Evolutionary conservation across 2,113 vertebrate species (phyloP), one percentile per base, ranked within the genome.

Genomic region (Nothoprocta pentlandii): DNA sequence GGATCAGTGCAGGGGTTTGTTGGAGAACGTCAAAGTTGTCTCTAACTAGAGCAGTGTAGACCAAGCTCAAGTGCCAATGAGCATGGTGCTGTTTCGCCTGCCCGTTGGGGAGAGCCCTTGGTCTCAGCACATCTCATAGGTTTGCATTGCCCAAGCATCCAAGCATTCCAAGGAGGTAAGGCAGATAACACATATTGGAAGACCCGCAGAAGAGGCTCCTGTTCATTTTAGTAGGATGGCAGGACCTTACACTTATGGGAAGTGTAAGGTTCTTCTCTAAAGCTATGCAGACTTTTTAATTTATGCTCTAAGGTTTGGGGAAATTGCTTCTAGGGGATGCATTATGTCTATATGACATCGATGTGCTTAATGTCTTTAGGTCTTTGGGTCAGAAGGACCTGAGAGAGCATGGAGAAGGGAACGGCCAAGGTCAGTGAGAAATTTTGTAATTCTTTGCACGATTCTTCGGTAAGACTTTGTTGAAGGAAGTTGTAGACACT

Each of bases 91-190:
- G 47, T 30, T 54, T 56, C 0, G 0, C 2, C 1, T 4, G 12
- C 19, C 46, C 92, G 36, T 49, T 87, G 74, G 74, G 46, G 26
- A 2, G 2, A 94, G 51, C 3, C 79, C 46, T 47, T 16, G 39
- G 25, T 32, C 64, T 78, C 73, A 28, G 32, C 47, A 7, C 34
- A 19, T 4, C 28, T 34, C 15, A 28, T 7, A 7, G 4, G 13
- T 28, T 2, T 25, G 26, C 11, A 17, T 58, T 51, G 54, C 15
- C 12, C 21, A 23, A 2, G 0, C 3, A 16, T 12, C 16, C 21
- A 23, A 2, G 0, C 3, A 16, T 12, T 13, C 56, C 0, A 0
- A 30, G 28, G 23, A 59, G 46, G n/a, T 1, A 12, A 77, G 62
- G 12, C 25, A 70, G 47, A 82, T 53, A 85, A 56, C 44, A 16